Evolutionary conservation across 2,888 invertebrate species (phyloP), one percentile per base, ranked within the genome.

Genomic region (Xanthostigma xanthostigma): DNA sequence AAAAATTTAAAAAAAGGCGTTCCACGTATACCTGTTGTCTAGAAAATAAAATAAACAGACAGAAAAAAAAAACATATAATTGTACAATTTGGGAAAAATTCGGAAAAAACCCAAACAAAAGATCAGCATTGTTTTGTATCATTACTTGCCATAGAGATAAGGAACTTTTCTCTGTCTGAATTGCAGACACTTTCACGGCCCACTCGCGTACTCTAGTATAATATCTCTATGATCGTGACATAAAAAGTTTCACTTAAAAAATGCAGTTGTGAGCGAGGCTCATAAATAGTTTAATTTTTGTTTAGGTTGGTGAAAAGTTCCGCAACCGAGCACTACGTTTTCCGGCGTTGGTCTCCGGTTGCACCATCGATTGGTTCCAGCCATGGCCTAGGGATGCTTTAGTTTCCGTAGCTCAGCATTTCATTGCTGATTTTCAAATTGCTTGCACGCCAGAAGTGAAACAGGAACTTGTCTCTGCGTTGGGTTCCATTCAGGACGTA

Each of bases 351-450:
- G 92, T 95, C 57, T 92, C 94, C n/a, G 95, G 95, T 9, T 96
- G 96, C 62, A 96, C 95, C 0, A 90, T 96, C 55, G 93, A 96
- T 66, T 96, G 96, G 96, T 94, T 95, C 60, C 94, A 94, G 63
- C 91, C 94, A 4, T 96, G 96, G 96, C 96, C 96, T 0, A 87
- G 86, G 64, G 93, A 94, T 65, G 96, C 96, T 17, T 71, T 96
- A 36, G 83, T 95, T 46, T 80, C 88, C 33, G 96, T 96, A 11
- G 93, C 95, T 8, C 79, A 84, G 61, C 94, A 96, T 70, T 95
- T 94, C 66, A 73, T 96, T 40, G 73, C 80, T 13, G 87, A 87
- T 58, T 95, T 92, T 64, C 79, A 84, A 67, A 91, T 95, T 44
- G 90, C 86, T 60, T 94, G 95, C 64, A 84, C 85, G 2, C 70